phyloP scores from a whole-genome alignment of 2,797 vertebrate species.

The Erethizon dorsatum region DNA sequence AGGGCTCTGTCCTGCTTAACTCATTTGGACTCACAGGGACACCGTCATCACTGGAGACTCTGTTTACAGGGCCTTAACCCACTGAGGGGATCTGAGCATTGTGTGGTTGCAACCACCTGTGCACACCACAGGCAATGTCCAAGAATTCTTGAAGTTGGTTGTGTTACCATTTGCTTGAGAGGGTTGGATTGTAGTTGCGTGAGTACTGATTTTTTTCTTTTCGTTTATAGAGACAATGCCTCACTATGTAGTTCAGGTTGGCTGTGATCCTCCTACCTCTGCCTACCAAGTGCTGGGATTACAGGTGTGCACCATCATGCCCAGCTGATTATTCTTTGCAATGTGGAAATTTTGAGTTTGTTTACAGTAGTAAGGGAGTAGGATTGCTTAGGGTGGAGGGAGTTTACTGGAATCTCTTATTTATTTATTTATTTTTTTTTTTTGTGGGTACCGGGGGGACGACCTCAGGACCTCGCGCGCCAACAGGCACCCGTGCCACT shows the following conservation, averaged over 20 bases:
- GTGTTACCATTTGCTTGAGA: background rate
- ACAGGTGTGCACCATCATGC: background rate
- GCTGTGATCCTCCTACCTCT: rapidly evolving
- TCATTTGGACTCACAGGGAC: rapidly evolving
- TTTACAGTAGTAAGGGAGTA: background rate
- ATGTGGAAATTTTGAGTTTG: background rate
- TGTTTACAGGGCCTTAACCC: background rate
- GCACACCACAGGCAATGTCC: background rate
- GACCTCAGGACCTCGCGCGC: no score
- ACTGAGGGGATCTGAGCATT: background rate
- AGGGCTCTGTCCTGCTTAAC: no score
- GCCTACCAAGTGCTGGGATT: background rate
- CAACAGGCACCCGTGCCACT: no score
- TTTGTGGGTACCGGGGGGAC: no score
- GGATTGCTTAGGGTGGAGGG: background rate
- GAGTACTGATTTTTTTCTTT: background rate
- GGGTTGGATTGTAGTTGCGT: rapidly evolving
- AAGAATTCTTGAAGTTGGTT: background rate
- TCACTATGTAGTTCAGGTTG: background rate
- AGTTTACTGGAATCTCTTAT: background rate
- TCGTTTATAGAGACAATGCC: background rate
- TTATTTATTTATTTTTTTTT: no score
- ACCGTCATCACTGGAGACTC: background rate
- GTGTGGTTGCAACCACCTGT: rapidly evolving
- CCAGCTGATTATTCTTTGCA: background rate